Evolutionary conservation across 2,113 vertebrate species (phyloP).

Genomic region (Nesospiza acunhae): DNA sequence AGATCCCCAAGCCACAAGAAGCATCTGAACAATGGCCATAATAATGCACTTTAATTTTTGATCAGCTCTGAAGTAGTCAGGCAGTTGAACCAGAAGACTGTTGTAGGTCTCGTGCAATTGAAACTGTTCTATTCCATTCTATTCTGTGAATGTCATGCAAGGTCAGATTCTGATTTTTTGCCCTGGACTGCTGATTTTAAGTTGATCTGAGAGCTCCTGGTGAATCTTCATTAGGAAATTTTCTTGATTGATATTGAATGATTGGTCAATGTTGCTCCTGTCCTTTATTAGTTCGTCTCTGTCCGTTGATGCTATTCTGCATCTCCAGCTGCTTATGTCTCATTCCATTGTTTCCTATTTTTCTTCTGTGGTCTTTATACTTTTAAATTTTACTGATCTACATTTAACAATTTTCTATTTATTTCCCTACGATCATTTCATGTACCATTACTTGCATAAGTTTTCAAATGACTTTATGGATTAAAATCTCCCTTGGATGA

Average conservation of each 20-base stretch:
- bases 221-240: background rate
- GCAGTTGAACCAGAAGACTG: background rate
- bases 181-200: rapidly evolving
- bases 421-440: background rate
- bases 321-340: background rate
- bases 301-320: background rate
- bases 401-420: background rate
- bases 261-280: background rate
- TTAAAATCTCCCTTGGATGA: background rate
- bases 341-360: background rate
- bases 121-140: background rate
- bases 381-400: background rate
- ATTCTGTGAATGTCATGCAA: background rate
- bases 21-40: background rate
- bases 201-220: background rate
- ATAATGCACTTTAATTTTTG: background rate
- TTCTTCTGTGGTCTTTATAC: background rate
- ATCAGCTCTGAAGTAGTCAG: background rate
- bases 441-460: background rate
- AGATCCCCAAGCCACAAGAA: background rate
- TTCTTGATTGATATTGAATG: background rate
- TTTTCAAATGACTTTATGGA: background rate
- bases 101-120: background rate
- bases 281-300: background rate
- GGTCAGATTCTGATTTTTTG: background rate